phyloP scores from a whole-genome alignment of 1,140 invertebrate species.

The Arctopsyche grandis region DNA sequence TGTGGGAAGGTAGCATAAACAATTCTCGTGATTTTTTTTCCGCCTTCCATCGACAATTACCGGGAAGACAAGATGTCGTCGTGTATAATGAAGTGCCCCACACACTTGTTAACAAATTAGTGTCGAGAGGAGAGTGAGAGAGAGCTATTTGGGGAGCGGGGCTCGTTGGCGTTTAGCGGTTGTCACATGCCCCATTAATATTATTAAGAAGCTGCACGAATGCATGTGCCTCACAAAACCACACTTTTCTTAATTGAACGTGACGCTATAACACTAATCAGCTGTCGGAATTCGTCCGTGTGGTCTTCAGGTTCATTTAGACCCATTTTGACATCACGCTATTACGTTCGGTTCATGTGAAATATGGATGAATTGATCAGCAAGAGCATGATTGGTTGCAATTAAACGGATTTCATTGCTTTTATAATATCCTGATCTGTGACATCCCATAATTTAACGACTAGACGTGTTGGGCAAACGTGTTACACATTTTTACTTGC shows the following conservation, averaged over 20 bases:
- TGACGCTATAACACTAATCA: not conserved
- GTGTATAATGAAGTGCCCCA: constrained; percentile 61
- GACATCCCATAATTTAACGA: constrained; percentile 45
- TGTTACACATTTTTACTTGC: constrained; percentile 54
- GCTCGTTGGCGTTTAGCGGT: constrained; percentile 54
- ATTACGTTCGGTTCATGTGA: too few relatives aligned
- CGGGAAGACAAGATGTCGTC: constrained; percentile 45
- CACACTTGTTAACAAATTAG: constrained; percentile 65
- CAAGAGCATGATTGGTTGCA: too few relatives aligned
- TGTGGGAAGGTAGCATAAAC: not conserved
- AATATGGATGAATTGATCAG: too few relatives aligned
- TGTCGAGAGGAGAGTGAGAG: constrained; percentile 52
- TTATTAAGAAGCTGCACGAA: constrained; percentile 38
- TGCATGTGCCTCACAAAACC: constrained; percentile 1
- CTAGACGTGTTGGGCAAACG: constrained; percentile 44
- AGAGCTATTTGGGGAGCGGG: constrained; percentile 53
- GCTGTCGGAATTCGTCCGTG: not conserved
- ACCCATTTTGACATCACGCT: too few relatives aligned
- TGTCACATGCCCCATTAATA: constrained; percentile 54
- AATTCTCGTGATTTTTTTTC: not conserved
- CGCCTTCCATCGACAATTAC: constrained; percentile 22
- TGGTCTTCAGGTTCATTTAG: not conserved
- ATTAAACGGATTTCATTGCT: too few relatives aligned
- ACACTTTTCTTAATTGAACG: constrained; percentile 8
- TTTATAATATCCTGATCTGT: too few relatives aligned